Evolutionary conservation across 2,113 vertebrate genomes (phyloP).

Genomic region (Pollachius pollachius): DNA sequence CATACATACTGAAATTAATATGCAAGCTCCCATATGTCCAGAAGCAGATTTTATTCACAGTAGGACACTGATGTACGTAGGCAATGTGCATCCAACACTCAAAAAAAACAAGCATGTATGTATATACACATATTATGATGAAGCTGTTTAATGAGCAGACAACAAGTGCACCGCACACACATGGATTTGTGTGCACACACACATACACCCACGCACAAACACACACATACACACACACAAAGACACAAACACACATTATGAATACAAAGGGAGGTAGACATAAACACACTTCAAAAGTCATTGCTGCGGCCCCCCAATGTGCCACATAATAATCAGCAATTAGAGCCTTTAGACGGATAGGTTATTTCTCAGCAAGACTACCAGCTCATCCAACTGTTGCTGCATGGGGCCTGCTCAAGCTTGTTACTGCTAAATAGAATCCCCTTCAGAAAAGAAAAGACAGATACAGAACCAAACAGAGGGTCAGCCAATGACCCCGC

Average conservation of each 20-base stretch:
- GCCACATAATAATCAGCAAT: conserved; percentile 44
- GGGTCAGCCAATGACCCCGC: background rate
- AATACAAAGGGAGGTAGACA: background rate
- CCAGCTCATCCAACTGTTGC: conserved; percentile 24
- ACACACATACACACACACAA: background rate
- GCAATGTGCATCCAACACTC: background rate
- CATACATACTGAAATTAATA: background rate
- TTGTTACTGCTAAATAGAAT: background rate
- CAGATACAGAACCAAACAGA: background rate
- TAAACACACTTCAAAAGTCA: background rate
- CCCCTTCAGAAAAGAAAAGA: background rate
- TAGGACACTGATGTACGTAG: background rate
- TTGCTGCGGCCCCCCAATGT: conserved; percentile 14
- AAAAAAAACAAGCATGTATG: background rate
- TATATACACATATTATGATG: too few relatives aligned
- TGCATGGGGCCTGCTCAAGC: conserved; percentile 3
- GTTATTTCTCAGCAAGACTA: conserved; percentile 19
- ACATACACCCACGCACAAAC: background rate
- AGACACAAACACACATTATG: background rate
- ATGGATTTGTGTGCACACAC: background rate
- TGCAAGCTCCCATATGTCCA: background rate
- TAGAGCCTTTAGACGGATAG: conserved; percentile 28
- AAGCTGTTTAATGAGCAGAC: background rate
- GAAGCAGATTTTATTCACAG: background rate
- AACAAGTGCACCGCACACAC: background rate